Conservation (phyloP, 2,888 invertebrate genomes). For the Scaptomyza tumidula region DNA sequence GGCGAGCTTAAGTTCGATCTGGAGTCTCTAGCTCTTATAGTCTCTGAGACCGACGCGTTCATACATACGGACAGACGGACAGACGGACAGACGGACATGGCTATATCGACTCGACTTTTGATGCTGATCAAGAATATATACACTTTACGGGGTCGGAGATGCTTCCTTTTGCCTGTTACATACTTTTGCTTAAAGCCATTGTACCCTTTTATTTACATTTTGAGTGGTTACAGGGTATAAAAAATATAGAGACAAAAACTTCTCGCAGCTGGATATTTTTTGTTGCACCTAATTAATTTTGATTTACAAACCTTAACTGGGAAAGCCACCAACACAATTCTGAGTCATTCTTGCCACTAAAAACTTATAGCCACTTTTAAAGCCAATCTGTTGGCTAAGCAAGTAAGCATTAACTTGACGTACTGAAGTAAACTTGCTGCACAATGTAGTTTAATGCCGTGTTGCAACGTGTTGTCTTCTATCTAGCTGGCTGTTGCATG, state of each 20-base stretch:
- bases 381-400: constrained; percentile 9
- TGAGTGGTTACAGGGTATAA: not conserved
- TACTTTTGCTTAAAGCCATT: no score
- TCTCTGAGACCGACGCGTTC: no score
- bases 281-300: constrained; percentile 61
- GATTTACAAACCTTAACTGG: constrained; percentile 52
- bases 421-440: constrained; percentile 38
- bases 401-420: constrained; percentile 20
- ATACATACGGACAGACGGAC: no score
- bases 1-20: no score
- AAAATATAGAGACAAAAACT: constrained; percentile 39
- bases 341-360: not conserved
- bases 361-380: constrained; percentile 11
- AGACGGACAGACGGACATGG: no score
- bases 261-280: constrained; percentile 53
- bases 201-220: no score
- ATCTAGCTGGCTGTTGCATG: constrained; percentile 53
- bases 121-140: no score
- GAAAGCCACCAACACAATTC: constrained; percentile 46
- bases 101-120: no score
- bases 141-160: no score
- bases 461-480: not conserved
- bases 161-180: no score
- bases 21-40: no score
- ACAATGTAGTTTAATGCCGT: not conserved